Percentiles rank a stretch among this genome's conserved stretches.
Conservation (phyloP, 2,888 invertebrate genomes). For the Pemphredon lugubris region DNA sequence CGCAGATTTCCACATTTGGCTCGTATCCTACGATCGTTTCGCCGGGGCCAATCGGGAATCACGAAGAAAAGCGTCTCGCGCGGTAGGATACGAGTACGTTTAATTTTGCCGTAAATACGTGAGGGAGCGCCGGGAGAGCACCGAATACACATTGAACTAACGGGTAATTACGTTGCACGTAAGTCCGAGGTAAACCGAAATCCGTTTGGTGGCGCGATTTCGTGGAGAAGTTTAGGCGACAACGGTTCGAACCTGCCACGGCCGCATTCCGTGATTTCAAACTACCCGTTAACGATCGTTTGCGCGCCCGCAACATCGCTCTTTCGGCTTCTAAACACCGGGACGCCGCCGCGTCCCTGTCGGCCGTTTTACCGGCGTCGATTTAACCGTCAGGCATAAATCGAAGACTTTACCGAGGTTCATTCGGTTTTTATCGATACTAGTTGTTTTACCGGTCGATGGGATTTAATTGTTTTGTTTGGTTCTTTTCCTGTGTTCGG, state of each 20-base stretch:
- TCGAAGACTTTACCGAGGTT: constrained; percentile 31
- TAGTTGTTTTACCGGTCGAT: not conserved
- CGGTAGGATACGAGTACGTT: constrained; percentile 14
- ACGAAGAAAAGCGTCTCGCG: no score
- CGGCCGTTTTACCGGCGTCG: constrained; percentile 28
- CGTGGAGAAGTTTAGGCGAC: constrained; percentile 49
- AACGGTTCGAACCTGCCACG: constrained; percentile 41
- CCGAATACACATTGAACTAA: constrained; percentile 25
- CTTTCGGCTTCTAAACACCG: constrained; percentile 23
- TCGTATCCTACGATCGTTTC: no score
- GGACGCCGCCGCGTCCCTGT: no score
- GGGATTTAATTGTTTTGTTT: not conserved
- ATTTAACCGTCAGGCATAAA: constrained; percentile 42
- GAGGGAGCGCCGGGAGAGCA: no score
- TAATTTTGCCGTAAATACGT: constrained; percentile 35
- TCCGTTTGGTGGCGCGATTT: constrained; percentile 48
- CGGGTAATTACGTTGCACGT: constrained; percentile 56
- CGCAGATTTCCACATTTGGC: no score
- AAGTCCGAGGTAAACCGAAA: constrained; percentile 64
- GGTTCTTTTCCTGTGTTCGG: no score
- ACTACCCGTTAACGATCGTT: constrained; percentile 56
- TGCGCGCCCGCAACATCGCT: constrained; percentile 35
- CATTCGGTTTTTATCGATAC: constrained; percentile 39
- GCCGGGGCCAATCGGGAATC: no score
- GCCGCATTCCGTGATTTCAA: constrained; percentile 53